These are phyloP conservation scores for Pinctada fucata DNA, from an alignment of 2,888 invertebrate genomes.

Conservation along the genomic window DNA sequence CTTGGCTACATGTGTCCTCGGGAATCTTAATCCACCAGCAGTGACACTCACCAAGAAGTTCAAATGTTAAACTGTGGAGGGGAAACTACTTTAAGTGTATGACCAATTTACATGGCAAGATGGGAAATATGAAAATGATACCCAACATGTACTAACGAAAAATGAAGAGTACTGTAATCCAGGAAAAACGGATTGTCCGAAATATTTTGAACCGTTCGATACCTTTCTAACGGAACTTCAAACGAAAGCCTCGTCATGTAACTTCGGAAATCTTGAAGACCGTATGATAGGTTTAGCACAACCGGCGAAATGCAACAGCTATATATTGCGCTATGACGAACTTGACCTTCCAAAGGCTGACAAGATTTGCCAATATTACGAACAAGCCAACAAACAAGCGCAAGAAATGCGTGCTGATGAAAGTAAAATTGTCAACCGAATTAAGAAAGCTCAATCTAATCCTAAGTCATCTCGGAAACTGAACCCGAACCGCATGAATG, in stretches of 20 bases:
- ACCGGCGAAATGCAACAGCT: neutral
- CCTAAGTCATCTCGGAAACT: neutral
- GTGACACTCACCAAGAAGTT: too few relatives aligned
- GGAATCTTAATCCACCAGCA: too few relatives aligned
- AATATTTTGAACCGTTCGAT: conserved; percentile 1
- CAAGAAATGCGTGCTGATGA: conserved; percentile 1
- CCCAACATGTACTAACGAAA: conserved; percentile 1
- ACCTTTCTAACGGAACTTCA: neutral
- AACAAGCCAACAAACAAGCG: neutral
- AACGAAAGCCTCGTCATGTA: neutral
- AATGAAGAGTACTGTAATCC: conserved; percentile 14
- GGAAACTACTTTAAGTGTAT: conserved; percentile 13
- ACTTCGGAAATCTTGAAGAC: neutral
- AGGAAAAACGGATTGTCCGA: neutral
- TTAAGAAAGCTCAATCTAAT: neutral
- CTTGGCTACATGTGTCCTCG: too few relatives aligned
- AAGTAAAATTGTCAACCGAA: neutral
- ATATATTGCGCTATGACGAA: neutral
- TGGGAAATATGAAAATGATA: neutral
- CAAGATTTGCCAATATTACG: neutral
- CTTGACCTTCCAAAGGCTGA: neutral
- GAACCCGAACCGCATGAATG: neutral
- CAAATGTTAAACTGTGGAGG: conserved; percentile 4
- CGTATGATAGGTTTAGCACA: conserved; percentile 1
- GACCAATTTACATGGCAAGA: conserved; percentile 17